Evolutionary conservation across 2,113 vertebrate genomes (phyloP), one percentile per base, ranked within the genome.

Genomic region (Mustela lutreola): DNA sequence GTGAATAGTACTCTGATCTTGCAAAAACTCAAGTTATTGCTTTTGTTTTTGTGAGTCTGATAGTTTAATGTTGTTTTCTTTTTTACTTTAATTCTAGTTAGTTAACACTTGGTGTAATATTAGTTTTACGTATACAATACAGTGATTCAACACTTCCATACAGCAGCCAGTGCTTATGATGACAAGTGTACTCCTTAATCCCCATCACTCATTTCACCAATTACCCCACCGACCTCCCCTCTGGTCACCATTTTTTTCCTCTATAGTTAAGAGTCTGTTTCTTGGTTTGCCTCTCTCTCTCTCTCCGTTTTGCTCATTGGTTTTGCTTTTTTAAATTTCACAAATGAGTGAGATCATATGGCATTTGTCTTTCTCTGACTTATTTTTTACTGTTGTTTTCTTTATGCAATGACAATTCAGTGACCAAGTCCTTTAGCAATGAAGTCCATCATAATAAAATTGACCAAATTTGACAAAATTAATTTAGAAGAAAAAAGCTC

Each of bases 381-480:
- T 48, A 48, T 18, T 76, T 76, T 12, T 45, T 48, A 28, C 16
- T 31, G 14, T 76, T 4, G 4, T 94, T 89, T 85, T 83, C 63
- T 92, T 94, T 89, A 71, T 14, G 60, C 33, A 80, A 22, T 62
- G 36, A 76, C 28, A 89, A 67, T 36, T 91, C 45, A 89, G 8
- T 92, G 28, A 96, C 63, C 4, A 97, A 94, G 7, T 48, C 39
- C 58, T 97, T 78, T 45, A 62, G 28, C 75, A 89, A 85, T 86
- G 18, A 92, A 95, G 14, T 89, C 56, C 28, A 18, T 63, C 33
- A 70, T 48, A 91, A 50, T 26, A 88, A 78, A 73, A 33, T 19
- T 94, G 58, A 78, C 39, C 33, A 65, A 73, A 82, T 63, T 56
- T 75, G 36, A 76, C 84, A 81, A 48, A 91, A 86, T 11, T 50